Percentiles rank a stretch among this genome's conserved stretches.
phyloP scores from a whole-genome alignment of 2,113 vertebrate species.

The Saiga tatarica region DNA sequence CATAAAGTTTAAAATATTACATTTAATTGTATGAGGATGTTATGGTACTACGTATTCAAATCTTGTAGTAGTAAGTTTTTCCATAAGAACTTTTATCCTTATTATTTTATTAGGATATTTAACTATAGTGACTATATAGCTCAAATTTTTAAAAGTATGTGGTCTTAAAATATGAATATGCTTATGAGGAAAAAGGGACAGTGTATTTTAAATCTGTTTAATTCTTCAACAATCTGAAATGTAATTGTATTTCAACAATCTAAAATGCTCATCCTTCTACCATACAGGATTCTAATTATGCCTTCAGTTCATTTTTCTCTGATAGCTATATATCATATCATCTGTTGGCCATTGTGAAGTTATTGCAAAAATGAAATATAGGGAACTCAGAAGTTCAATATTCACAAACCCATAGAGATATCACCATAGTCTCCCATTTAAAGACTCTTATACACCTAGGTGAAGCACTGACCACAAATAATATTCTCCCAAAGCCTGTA shows the following conservation, averaged over 20 bases:
- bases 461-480: not conserved
- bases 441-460: not conserved
- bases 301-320: not conserved
- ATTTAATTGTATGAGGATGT: not conserved
- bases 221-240: not conserved
- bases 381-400: not conserved
- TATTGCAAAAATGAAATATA: not conserved
- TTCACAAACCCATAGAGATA: not conserved
- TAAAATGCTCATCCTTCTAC: not conserved
- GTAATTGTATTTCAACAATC: not conserved
- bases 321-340: not conserved
- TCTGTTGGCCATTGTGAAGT: not conserved
- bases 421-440: not conserved
- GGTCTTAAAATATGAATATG: not conserved
- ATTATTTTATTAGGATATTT: conserved; percentile 16
- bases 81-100: not conserved
- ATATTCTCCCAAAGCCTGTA: not conserved
- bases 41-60: conserved; percentile 29
- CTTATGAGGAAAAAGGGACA: not conserved
- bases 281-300: not conserved
- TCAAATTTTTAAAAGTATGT: not conserved
- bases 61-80: not conserved
- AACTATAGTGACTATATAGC: not conserved
- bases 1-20: not conserved
- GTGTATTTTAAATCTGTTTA: not conserved